Evolutionary conservation across 2,113 vertebrate species (phyloP), one percentile per base, ranked within the genome.

Genomic region (Thryonomys swinderianus): DNA sequence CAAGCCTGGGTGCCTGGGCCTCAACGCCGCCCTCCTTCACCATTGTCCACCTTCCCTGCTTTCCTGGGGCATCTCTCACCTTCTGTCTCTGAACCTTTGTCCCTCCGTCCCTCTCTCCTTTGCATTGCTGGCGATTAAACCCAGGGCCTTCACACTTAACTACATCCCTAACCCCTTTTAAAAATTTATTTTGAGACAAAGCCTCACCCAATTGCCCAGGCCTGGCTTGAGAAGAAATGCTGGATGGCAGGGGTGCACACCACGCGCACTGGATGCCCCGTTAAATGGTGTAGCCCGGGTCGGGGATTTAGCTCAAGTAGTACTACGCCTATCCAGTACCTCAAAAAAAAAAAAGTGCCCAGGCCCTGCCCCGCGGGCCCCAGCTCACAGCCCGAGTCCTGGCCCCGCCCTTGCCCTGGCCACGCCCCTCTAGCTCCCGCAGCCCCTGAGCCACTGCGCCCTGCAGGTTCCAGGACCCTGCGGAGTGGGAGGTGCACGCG

Each of bases 401-500:
- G 18, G n/a, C 34, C 34, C 66, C 18, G 34, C 66, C n/a, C 8
- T 1, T 0, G 67, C n/a, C n/a, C n/a, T 20, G 9, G 25, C 61
- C 27, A 25, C 27, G 25, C 25, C 61, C 61, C 53, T 27, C 61
- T 30, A 10, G 61, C 61, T 16, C 53, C 53, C 61, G 10, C 23
- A 27, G 48, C 48, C 48, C 48, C 13, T 76, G 73, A 76, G 73
- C 73, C 27, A 30, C 12, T 14, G 59, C 34, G 20, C 57, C 84
- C 88, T 1, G 0, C 96, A 99, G 98, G 57, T 98, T 99, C 61
- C 98, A 98, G 82, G 98, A 98, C 45, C 98, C 98, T 0, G 83
- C 89, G 1, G 97, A 98, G 64, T 99, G 99, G 99, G 98, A 98
- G 13, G 99, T 99, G n/a, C 97, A 99, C 51, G 97, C 99, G 0